A percentile compares a stretch with the other conserved stretches of the same genome.
These are phyloP conservation scores for Synaphobranchus kaupii DNA, from an alignment of 2,797 vertebrate species.

Conservation along the genomic window DNA sequence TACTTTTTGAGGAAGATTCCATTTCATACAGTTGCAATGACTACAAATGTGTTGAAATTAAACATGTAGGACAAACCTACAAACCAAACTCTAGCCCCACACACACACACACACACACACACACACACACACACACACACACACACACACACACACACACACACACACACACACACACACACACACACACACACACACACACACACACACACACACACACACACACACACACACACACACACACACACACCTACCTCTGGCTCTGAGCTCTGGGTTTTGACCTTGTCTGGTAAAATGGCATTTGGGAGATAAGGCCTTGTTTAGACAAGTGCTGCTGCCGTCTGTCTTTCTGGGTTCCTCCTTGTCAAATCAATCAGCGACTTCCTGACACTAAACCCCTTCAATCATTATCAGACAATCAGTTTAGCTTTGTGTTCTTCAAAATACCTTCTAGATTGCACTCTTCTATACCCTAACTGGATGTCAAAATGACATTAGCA, in stretches of 20 bases:
- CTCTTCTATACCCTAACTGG: background rate
- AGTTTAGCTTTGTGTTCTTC: background rate
- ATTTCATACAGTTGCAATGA: background rate
- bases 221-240: too few relatives aligned
- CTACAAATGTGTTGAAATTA: background rate
- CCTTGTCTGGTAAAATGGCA: background rate
- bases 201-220: background rate
- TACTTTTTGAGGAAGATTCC: background rate
- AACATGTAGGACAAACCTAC: background rate
- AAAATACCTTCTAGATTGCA: background rate
- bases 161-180: too few relatives aligned
- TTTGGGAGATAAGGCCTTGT: constrained; percentile 5
- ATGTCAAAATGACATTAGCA: background rate
- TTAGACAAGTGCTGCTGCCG: background rate
- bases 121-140: too few relatives aligned
- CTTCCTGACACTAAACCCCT: background rate
- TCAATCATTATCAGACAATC: background rate
- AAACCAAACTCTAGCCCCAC: background rate
- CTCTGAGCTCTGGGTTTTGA: background rate
- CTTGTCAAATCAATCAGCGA: background rate
- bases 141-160: background rate
- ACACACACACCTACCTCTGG: background rate
- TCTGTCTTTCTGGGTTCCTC: background rate
- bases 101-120: background rate
- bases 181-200: background rate